Percentiles rank a stretch among this genome's conserved stretches.
These are phyloP conservation scores for Frankliniella fusca DNA, from an alignment of 2,888 invertebrate species.

Conservation along the genomic window DNA sequence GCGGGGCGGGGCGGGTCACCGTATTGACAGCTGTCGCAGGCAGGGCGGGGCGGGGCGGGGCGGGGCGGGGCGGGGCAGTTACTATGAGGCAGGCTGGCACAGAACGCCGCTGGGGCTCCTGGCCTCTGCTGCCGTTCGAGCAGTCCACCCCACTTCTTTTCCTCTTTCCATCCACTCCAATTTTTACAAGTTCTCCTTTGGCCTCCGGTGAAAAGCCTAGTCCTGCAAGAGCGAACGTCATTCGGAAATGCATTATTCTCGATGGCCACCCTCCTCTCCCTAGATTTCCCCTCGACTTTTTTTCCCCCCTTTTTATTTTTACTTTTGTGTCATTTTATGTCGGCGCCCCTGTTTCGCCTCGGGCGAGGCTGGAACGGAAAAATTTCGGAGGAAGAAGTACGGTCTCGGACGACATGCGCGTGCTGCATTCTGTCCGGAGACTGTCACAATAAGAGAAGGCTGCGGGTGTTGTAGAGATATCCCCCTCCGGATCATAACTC, in stretches of 20 bases:
- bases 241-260: not conserved
- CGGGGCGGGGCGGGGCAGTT: not conserved
- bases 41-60: not conserved
- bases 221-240: not conserved
- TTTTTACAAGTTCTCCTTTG: not conserved
- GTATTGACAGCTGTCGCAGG: not conserved
- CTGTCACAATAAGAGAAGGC: too few species aligned
- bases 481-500: too few species aligned
- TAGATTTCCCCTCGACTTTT: not conserved
- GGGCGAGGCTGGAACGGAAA: too few species aligned
- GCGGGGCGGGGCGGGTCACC: too few species aligned
- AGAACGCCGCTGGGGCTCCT: not conserved
- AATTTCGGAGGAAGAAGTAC: too few species aligned
- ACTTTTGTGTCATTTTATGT: not conserved
- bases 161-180: conserved; percentile 4
- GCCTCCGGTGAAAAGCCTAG: not conserved
- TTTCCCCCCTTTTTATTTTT: too few species aligned
- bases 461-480: too few species aligned
- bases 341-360: not conserved
- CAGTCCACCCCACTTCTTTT: not conserved
- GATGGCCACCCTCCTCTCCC: not conserved
- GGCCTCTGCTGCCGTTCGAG: not conserved
- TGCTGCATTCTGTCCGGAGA: too few species aligned
- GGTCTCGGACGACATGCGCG: too few species aligned
- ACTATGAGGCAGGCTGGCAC: not conserved